These are phyloP conservation scores for Diabrotica balteata DNA, from an alignment of 2,888 invertebrate species.

Conservation along the genomic window DNA sequence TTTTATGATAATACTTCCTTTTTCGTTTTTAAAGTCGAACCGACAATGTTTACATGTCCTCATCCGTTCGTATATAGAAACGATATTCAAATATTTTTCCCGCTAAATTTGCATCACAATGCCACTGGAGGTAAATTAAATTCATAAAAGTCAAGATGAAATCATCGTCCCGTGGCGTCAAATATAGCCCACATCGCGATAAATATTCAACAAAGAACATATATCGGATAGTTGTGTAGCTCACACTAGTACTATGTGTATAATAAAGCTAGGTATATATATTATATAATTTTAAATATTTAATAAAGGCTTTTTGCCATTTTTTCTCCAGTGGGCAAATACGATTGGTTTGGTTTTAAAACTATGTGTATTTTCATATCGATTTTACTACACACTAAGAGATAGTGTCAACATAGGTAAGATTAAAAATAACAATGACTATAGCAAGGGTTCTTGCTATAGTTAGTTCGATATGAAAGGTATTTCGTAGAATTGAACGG, in stretches of 20 bases:
- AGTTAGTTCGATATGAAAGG: no score
- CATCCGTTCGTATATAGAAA: conserved; percentile 11
- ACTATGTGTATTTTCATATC: no score
- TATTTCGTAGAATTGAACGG: no score
- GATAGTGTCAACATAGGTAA: no score
- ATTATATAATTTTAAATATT: no score
- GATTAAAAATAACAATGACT: no score
- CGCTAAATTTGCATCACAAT: conserved; percentile 32
- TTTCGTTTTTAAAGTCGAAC: conserved; percentile 1
- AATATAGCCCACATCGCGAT: conserved; percentile 37
- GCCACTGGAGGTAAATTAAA: conserved; percentile 26
- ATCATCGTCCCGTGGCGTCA: conserved; percentile 32
- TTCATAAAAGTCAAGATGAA: conserved; percentile 33
- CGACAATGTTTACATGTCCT: conserved; percentile 17
- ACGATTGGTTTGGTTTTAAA: no score
- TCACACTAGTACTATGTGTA: background rate
- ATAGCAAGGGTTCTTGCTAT: no score
- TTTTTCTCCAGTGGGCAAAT: no score
- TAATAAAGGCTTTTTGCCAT: no score
- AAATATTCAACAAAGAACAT: conserved; percentile 31
- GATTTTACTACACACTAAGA: no score
- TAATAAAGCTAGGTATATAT: no score
- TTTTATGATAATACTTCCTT: conserved; percentile 19
- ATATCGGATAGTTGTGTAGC: background rate
- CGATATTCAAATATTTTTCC: conserved; percentile 23